Base-by-base conservation (phyloP, 1,140 invertebrate species). In the Artemia franciscana region DNA sequence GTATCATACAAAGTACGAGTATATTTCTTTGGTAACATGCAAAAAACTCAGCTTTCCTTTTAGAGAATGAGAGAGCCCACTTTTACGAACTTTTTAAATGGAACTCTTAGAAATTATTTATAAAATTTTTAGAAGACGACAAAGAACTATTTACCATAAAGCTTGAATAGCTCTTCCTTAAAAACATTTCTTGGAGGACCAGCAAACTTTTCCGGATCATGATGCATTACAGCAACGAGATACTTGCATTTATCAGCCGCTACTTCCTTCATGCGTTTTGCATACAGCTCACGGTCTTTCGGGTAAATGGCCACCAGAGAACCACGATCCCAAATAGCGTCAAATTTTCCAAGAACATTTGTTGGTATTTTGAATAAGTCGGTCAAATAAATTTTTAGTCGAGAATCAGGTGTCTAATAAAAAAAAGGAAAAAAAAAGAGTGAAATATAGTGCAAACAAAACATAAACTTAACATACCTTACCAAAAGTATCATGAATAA, bases 321-420 rank as follows among this genome's bases (percentile, higher is more conserved):
- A 4, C 65, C 67, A 26, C 68, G 27, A 57, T 69, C 68, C 67
- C 67, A 69, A 57, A 69, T 39, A 28, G 26, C 63, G 57, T 69
- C 66, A 60, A 69, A 69, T 5, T 66, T 67, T 24, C 66, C 67
- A 57, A 56, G 65, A 12, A 65, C 28, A 18, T 66, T 59, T 5
- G 66, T 25, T 2, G 64, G 61, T 59, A 63, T 65, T 1, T 39
- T 61, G 63, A 68, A 69, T 15, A 68, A 62, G 62, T 69, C 67
- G 5, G 65, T 67, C 25, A 51, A 60, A 21, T 64, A 68, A 57
- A 69, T 69, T 39, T 63, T 61, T 1, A 69, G 56, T 5, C 60
- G 28, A 2, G 58, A 57, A 63, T 67, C 66, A 1, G 25, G 15
- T 25, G 39, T 65, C 26, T 62, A 69, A 2, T 65, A 18, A 26